Conservation (phyloP, 2,797 vertebrate species). For the Sternotherus odoratus region DNA sequence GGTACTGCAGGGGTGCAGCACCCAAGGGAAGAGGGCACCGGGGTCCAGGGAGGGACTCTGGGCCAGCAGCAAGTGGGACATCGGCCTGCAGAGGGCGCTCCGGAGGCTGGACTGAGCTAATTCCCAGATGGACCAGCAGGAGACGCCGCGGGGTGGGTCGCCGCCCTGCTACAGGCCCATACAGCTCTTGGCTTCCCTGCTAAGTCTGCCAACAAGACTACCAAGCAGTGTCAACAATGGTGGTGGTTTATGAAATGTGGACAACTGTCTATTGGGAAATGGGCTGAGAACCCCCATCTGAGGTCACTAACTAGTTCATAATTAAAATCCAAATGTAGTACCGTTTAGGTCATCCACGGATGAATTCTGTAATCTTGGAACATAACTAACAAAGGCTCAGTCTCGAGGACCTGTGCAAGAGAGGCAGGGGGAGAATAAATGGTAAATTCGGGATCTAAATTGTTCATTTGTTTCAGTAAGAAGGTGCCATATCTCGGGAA, state of each 20-base stretch:
- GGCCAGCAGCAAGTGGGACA: too few species aligned
- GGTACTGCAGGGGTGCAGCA: too few species aligned
- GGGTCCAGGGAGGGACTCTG: too few species aligned
- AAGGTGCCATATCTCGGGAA: not conserved
- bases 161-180: too few species aligned
- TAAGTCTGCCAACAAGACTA: not conserved
- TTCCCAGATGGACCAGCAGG: too few species aligned
- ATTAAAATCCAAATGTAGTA: fast-evolving
- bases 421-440: not conserved
- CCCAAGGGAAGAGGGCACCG: too few species aligned
- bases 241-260: not conserved
- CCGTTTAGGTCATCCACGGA: fast-evolving
- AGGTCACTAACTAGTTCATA: fast-evolving
- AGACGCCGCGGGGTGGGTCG: too few species aligned
- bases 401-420: not conserved
- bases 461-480: constrained; percentile 16
- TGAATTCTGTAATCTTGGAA: fast-evolving
- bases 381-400: not conserved
- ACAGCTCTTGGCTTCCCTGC: not conserved
- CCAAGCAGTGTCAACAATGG: fast-evolving
- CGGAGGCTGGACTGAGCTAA: too few species aligned
- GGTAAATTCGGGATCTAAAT: not conserved
- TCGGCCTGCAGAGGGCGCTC: too few species aligned
- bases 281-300: not conserved
- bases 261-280: not conserved